These are phyloP conservation scores for Kryptolebias marmoratus DNA, from an alignment of 2,113 vertebrate species.

Conservation along the genomic window DNA sequence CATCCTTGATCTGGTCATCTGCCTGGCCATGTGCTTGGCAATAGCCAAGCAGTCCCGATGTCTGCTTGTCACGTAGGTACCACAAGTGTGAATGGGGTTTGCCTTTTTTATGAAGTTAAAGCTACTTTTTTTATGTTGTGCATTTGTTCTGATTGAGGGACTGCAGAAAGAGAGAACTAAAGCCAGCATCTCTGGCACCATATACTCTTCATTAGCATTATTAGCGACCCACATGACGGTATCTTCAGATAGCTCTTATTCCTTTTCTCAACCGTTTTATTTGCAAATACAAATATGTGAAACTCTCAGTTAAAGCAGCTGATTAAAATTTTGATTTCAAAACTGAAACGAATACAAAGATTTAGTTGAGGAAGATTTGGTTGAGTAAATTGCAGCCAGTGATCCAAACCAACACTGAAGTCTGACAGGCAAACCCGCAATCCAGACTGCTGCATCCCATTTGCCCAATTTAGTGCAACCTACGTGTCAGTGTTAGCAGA, in stretches of 20 bases:
- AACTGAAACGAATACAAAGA: background rate
- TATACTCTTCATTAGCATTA: conserved; percentile 41
- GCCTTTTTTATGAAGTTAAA: background rate
- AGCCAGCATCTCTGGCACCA: conserved; percentile 43
- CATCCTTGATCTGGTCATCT: conserved; percentile 90
- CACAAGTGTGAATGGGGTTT: background rate
- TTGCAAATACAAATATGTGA: conserved; percentile 20
- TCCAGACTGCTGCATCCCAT: conserved; percentile 49
- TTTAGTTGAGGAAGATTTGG: background rate
- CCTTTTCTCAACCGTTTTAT: conserved; percentile 8
- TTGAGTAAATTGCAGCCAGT: conserved; percentile 19
- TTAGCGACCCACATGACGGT: conserved; percentile 27
- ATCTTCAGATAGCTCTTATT: conserved; percentile 22
- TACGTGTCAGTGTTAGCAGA: conserved; percentile 49
- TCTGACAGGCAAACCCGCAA: conserved; percentile 38
- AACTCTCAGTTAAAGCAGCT: background rate
- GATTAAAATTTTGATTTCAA: conserved; percentile 2
- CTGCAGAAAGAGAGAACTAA: conserved; percentile 13
- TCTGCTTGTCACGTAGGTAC: conserved; percentile 89
- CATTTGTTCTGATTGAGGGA: conserved; percentile 5
- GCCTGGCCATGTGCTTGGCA: conserved; percentile 88
- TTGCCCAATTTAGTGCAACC: conserved; percentile 53
- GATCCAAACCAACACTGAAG: conserved; percentile 37
- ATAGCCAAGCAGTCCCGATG: conserved; percentile 89
- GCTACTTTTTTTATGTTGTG: background rate